Conservation (phyloP, 2,888 invertebrate species). For the Drosophila recens region DNA sequence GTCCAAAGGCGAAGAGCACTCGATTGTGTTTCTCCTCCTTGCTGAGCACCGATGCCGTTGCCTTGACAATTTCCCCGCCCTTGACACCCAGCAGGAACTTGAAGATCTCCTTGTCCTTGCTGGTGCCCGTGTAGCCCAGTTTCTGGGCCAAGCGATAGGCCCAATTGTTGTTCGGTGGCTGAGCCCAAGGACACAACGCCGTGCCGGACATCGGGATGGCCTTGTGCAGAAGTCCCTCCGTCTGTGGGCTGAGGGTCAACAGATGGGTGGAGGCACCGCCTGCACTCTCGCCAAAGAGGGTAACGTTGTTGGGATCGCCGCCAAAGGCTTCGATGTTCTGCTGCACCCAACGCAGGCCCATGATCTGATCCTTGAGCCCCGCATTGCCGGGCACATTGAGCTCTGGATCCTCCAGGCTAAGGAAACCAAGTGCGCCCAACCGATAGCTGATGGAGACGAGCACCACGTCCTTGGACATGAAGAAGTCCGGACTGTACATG, state of each 20-base stretch:
- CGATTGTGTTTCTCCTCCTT: conserved; percentile 81
- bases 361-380: conserved; percentile 86
- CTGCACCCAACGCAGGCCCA: conserved; percentile 86
- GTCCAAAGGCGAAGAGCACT: conserved; percentile 82
- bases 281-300: conserved; percentile 86
- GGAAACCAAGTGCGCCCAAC: conserved; percentile 86
- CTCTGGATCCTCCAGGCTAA: conserved; percentile 85
- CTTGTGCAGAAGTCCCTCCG: conserved; percentile 83
- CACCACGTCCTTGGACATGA: conserved; percentile 86
- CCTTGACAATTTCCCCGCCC: conserved; percentile 77
- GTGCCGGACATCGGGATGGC: conserved; percentile 84
- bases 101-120: conserved; percentile 82
- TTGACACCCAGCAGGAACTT: conserved; percentile 76
- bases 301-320: conserved; percentile 86
- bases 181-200: conserved; percentile 81
- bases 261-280: conserved; percentile 86
- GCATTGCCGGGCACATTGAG: conserved; percentile 86
- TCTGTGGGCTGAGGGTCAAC: conserved; percentile 85
- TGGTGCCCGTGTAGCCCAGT: conserved; percentile 76
- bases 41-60: conserved; percentile 69
- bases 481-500: conserved; percentile 85
- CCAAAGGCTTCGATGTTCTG: conserved; percentile 86
- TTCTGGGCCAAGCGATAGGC: conserved; percentile 80
- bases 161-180: conserved; percentile 70
- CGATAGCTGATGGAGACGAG: conserved; percentile 86